Evolutionary conservation across 1,140 invertebrate genomes (phyloP), one percentile per base, ranked within the genome.

Genomic region (Ceratina calcarata): DNA sequence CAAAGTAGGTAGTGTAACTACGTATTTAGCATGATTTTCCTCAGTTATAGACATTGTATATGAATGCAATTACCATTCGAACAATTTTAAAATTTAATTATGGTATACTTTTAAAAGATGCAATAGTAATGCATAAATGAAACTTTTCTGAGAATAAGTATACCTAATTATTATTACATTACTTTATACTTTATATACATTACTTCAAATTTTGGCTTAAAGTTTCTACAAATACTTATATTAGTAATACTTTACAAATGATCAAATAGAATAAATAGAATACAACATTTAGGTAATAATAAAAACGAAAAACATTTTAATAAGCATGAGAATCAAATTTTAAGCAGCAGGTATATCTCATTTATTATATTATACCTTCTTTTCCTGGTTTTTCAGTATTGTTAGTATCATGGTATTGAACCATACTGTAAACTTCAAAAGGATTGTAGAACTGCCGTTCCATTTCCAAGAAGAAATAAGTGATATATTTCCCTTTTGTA

Each of bases 391-490:
- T 86, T 80, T 84, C 32, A 72, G 58, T 68, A 66, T 77, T 79
- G 37, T 82, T 71, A 72, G 66, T 57, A 72, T 89, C 81, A 80
- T 85, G 84, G 78, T 92, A 92, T 10, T 85, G 87, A 85, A 92
- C 85, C 60, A 91, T 90, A 72, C 78, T 86, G 85, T 91, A 91
- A 84, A 90, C 89, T 0, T 91, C 89, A 58, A 75, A 66, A 51
- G 91, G 91, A 89, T 91, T 81, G 84, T 90, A 91, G 60, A 58
- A 85, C 60, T 91, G 89, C 68, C 88, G 87, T 87, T 92, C 91
- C 89, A 92, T 92, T 85, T 89, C 87, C 81, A 92, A 76, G 78
- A 92, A 91, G 85, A 92, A 92, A 86, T 91, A 90, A 58, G 89
- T 83, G 37, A 91, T 84, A 83, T 91, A 92, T 81, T 92, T 92